Evolutionary conservation across 1,140 invertebrate species (phyloP).

Genomic region (Battus philenor): DNA sequence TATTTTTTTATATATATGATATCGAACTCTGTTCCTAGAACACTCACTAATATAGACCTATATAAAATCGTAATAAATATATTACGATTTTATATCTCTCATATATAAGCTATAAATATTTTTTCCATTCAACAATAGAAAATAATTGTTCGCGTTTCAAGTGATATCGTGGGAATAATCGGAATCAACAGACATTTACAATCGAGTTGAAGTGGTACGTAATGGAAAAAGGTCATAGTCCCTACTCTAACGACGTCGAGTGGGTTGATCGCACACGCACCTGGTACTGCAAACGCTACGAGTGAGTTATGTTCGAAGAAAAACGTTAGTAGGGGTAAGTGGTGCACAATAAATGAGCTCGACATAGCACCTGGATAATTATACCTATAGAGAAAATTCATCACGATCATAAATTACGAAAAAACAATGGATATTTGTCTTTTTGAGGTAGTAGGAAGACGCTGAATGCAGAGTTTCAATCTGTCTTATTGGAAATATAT

Average conservation of each 20-base stretch:
- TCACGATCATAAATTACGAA: no score
- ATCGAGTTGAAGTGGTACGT: neutral
- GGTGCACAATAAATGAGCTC: neutral
- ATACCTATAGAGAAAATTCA: no score
- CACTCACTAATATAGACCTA: no score
- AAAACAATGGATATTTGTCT: neutral
- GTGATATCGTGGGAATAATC: neutral
- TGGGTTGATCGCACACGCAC: conserved; percentile 3
- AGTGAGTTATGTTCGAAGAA: neutral
- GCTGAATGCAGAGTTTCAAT: no score
- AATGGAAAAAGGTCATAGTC: conserved; percentile 1
- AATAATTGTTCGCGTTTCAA: neutral
- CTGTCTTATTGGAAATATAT: no score
- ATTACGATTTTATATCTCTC: no score
- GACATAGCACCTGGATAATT: no score
- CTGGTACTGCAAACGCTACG: neutral
- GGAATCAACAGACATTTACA: conserved; percentile 2
- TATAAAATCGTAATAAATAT: no score
- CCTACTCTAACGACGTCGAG: neutral
- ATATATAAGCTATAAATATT: neutral
- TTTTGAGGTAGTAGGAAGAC: neutral
- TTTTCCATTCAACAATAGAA: neutral
- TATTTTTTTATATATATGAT: neutral
- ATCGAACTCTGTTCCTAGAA: neutral
- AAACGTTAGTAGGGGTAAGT: conserved; percentile 9